Conservation (phyloP, 2,113 vertebrate genomes). For the Podilymbus podiceps region DNA sequence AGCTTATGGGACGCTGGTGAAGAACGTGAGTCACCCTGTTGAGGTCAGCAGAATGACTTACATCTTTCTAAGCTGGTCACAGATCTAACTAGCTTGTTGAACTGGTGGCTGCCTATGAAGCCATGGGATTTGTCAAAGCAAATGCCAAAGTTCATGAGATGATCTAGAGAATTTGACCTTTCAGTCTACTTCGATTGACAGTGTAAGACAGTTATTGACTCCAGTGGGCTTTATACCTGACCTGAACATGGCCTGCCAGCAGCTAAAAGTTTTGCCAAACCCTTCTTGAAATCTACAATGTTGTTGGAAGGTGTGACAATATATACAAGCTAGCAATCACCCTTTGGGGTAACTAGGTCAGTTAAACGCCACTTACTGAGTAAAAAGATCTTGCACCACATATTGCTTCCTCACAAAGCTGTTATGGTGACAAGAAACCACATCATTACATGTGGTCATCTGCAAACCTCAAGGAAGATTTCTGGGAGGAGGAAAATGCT, state of each 20-base stretch:
- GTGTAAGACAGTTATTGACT: background rate
- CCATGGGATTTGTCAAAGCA: background rate
- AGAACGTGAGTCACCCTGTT: background rate
- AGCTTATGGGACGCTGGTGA: background rate
- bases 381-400: background rate
- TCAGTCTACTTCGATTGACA: background rate
- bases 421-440: constrained; percentile 40
- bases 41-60: background rate
- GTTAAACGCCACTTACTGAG: background rate
- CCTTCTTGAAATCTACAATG: background rate
- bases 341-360: background rate
- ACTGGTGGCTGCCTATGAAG: fast-evolving
- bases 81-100: background rate
- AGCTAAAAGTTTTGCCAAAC: background rate
- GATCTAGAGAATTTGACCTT: background rate
- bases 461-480: constrained; percentile 37
- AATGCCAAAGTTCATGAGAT: background rate
- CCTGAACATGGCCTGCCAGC: background rate
- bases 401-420: background rate
- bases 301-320: background rate
- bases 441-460: constrained; percentile 43
- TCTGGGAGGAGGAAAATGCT: background rate
- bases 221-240: background rate
- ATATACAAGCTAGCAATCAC: background rate
- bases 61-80: background rate